Conservation (phyloP, 1,140 invertebrate species). For the Kradibia gibbosae region DNA sequence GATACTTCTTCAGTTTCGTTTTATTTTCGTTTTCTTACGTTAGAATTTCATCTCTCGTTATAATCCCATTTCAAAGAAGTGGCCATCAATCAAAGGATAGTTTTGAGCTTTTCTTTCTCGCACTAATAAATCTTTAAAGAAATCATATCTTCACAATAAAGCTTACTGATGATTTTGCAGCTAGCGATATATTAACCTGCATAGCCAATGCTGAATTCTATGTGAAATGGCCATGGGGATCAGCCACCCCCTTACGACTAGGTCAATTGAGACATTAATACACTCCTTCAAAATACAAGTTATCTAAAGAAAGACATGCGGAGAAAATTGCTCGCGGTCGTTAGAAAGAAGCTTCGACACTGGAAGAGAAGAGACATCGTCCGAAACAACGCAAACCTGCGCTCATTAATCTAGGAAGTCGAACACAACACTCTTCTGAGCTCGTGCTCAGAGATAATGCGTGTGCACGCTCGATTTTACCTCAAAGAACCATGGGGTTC, state of each 20-base stretch:
- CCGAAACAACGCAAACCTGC: conserved; percentile 55
- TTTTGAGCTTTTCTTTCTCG: background rate
- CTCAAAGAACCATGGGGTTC: conserved; percentile 55
- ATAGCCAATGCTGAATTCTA: background rate
- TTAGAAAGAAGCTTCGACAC: conserved; percentile 55
- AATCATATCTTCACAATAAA: background rate
- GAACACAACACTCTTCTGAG: background rate
- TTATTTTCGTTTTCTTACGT: no score
- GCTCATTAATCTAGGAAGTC: conserved; percentile 34
- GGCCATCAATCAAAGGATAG: background rate
- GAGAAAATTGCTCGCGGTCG: conserved; percentile 6
- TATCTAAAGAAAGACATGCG: background rate
- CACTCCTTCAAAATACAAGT: background rate
- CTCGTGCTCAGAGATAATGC: background rate
- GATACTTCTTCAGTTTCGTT: no score
- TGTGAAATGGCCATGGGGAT: background rate
- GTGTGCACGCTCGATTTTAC: conserved; percentile 60
- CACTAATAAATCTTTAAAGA: background rate
- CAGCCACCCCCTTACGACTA: background rate
- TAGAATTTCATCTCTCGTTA: background rate
- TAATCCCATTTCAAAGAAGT: background rate
- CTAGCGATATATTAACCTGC: background rate
- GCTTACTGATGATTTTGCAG: background rate
- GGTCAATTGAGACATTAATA: background rate
- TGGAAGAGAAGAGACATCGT: conserved; percentile 52